phyloP scores from a whole-genome alignment of 2,888 invertebrate species.

The Plagodis pulveraria region DNA sequence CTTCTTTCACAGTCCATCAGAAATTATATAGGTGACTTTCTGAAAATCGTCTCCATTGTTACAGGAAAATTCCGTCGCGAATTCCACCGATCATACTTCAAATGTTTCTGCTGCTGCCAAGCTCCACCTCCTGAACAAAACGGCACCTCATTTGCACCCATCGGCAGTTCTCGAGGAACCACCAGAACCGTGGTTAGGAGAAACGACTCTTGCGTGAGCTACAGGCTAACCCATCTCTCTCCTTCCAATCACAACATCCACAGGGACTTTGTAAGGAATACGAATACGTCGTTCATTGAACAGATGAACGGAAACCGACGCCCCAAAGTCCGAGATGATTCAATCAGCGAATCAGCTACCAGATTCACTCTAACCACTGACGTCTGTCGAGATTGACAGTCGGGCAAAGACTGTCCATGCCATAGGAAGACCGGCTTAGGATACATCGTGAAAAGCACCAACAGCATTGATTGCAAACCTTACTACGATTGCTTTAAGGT shows the following conservation, averaged over 20 bases:
- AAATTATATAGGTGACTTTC: neutral
- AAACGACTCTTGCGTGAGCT: conserved; percentile 79
- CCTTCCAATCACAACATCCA: conserved; percentile 80
- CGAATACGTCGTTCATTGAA: conserved; percentile 78
- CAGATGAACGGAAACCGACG: conserved; percentile 72
- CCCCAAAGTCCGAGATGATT: conserved; percentile 69
- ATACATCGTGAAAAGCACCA: conserved; percentile 68
- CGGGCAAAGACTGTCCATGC: conserved; percentile 56
- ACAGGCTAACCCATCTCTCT: conserved; percentile 74
- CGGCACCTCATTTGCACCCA: conserved; percentile 74
- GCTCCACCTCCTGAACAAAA: conserved; percentile 63
- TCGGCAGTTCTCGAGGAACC: conserved; percentile 75
- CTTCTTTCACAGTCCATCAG: too few relatives aligned
- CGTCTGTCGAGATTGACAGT: conserved; percentile 74
- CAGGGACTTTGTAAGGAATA: conserved; percentile 69
- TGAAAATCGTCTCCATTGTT: conserved; percentile 47
- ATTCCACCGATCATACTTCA: conserved; percentile 88
- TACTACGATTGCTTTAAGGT: conserved; percentile 77
- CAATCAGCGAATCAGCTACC: conserved; percentile 71
- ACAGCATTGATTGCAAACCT: conserved; percentile 77
- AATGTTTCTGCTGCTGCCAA: conserved; percentile 82
- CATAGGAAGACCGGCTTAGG: conserved; percentile 58
- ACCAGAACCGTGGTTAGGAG: conserved; percentile 73
- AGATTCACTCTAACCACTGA: conserved; percentile 75
- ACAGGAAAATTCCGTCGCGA: conserved; percentile 90